These are phyloP conservation scores for Uria aalge DNA, from an alignment of 2,113 vertebrate genomes.

Conservation along the genomic window DNA sequence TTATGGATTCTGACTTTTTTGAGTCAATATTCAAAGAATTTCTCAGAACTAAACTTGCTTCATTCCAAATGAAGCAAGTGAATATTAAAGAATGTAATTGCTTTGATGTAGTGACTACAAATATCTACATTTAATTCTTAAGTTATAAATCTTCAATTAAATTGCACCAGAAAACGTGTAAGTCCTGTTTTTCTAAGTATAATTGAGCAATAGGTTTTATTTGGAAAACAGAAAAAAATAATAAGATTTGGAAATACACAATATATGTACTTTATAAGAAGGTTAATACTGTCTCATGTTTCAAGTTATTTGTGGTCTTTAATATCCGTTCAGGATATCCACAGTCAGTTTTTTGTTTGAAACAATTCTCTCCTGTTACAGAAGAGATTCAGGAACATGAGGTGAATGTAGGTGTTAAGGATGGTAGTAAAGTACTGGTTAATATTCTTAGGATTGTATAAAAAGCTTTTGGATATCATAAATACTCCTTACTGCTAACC, in stretches of 20 bases:
- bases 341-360: neutral
- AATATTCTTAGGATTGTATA: neutral
- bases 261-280: neutral
- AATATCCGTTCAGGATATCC: neutral
- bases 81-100: neutral
- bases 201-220: neutral
- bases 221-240: neutral
- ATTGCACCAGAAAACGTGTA: neutral
- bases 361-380: neutral
- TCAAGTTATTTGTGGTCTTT: neutral
- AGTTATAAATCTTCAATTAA: neutral
- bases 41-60: neutral
- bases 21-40: neutral
- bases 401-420: neutral
- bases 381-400: neutral
- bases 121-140: neutral
- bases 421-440: neutral
- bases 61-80: neutral
- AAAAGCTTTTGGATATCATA: neutral
- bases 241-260: neutral
- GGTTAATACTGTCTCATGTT: neutral
- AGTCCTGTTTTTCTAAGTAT: neutral
- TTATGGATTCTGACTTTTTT: neutral
- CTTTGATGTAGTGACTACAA: neutral
- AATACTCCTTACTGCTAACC: neutral